A percentile compares a stretch with the other conserved stretches of the same genome.
Conservation (phyloP, 2,113 vertebrate species). For the Nyctereutes procyonoides region DNA sequence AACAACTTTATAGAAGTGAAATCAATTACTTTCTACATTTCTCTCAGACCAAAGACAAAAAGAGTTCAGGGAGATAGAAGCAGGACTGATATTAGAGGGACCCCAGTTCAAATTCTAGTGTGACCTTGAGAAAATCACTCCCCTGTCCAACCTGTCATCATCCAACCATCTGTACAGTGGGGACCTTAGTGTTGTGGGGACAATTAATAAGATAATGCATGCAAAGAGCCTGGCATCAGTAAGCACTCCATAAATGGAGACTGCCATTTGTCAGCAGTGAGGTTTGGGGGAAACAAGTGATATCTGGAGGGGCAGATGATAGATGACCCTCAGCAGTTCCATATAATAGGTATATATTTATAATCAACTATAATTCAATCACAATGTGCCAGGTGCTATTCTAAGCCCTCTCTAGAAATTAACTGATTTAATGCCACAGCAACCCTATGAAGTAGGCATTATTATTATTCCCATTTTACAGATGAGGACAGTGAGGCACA, state of each 20-base stretch:
- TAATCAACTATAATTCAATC: conserved; percentile 3
- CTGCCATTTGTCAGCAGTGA: neutral
- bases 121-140: neutral
- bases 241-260: neutral
- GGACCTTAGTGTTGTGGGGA: neutral
- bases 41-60: neutral
- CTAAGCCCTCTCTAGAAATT: neutral
- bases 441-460: neutral
- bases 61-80: neutral
- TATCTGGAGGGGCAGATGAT: neutral
- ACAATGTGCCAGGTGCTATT: neutral
- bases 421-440: neutral
- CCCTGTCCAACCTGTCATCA: neutral
- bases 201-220: neutral
- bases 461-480: neutral
- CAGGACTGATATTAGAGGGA: neutral
- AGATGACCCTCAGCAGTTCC: neutral
- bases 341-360: neutral
- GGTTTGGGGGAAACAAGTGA: neutral
- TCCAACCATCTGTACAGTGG: neutral
- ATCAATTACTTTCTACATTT: neutral
- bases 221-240: no score
- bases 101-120: neutral
- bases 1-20: neutral
- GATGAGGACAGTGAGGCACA: neutral